These are phyloP conservation scores for Alectoris magna DNA, from an alignment of 2,797 vertebrate species.

Conservation along the genomic window DNA sequence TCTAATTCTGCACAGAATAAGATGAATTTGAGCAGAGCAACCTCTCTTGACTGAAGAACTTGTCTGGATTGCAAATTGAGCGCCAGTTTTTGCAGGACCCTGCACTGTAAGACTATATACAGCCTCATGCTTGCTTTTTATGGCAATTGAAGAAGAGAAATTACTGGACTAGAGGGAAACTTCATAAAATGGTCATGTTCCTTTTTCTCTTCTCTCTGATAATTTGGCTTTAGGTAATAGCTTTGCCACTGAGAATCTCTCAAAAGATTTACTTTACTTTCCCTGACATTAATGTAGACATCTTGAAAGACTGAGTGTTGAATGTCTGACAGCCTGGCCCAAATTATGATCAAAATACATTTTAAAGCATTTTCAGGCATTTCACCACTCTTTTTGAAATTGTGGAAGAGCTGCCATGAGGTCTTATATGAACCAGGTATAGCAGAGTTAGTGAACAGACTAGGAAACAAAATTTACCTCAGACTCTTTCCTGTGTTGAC, in stretches of 20 bases:
- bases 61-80: background rate
- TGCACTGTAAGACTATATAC: background rate
- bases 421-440: accelerated
- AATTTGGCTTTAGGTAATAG: background rate
- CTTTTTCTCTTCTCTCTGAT: background rate
- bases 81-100: background rate
- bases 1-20: background rate
- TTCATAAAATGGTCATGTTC: background rate
- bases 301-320: background rate
- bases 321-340: background rate
- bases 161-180: background rate
- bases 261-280: background rate
- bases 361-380: background rate
- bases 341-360: background rate
- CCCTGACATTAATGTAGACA: background rate
- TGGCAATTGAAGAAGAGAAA: background rate
- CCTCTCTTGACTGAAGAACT: background rate
- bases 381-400: background rate
- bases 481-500: background rate
- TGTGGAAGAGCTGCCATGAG: background rate
- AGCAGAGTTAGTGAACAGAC: background rate
- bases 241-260: background rate
- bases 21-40: background rate
- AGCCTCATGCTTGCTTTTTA: background rate
- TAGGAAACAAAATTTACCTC: background rate